phyloP scores from a whole-genome alignment of 1,140 invertebrate species.

The Drosophila chauvacae region DNA sequence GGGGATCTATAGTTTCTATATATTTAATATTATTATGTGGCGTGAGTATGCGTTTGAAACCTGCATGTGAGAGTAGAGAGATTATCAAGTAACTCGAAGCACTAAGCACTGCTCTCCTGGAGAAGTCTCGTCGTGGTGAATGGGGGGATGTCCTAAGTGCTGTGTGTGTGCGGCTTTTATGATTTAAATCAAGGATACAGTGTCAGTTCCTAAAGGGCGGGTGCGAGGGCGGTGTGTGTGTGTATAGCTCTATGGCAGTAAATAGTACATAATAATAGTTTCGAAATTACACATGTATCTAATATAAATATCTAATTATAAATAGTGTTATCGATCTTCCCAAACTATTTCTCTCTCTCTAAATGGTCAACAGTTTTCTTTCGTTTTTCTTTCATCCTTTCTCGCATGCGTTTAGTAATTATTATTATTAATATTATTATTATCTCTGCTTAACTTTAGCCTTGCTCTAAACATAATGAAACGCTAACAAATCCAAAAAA shows the following conservation, averaged over 20 bases:
- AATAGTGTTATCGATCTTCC: conserved; percentile 65
- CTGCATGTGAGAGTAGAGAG: conserved; percentile 48
- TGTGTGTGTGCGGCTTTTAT: conserved; percentile 1
- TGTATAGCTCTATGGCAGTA: conserved; percentile 78
- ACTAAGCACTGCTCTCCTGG: conserved; percentile 44
- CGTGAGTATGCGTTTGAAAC: conserved; percentile 45
- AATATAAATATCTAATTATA: conserved; percentile 71
- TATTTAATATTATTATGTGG: not conserved
- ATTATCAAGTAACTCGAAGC: conserved; percentile 35
- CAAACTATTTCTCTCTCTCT: conserved; percentile 41
- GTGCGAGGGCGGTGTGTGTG: conserved; percentile 39
- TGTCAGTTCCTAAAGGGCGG: conserved; percentile 27
- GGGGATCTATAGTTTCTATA: conserved; percentile 18
- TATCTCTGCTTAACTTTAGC: conserved; percentile 49
- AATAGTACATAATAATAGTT: conserved; percentile 74
- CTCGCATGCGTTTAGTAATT: conserved; percentile 16
- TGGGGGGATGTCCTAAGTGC: conserved; percentile 19
- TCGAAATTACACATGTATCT: conserved; percentile 71
- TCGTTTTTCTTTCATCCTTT: conserved; percentile 32
- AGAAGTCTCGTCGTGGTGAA: conserved; percentile 29
- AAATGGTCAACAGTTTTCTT: conserved; percentile 71
- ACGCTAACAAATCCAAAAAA: conserved; percentile 68
- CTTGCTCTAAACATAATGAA: conserved; percentile 49
- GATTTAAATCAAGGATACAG: conserved; percentile 25
- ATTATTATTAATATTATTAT: conserved; percentile 37